These are phyloP conservation scores for Tragulus kanchil DNA, from an alignment of 2,113 vertebrate genomes.

Conservation along the genomic window DNA sequence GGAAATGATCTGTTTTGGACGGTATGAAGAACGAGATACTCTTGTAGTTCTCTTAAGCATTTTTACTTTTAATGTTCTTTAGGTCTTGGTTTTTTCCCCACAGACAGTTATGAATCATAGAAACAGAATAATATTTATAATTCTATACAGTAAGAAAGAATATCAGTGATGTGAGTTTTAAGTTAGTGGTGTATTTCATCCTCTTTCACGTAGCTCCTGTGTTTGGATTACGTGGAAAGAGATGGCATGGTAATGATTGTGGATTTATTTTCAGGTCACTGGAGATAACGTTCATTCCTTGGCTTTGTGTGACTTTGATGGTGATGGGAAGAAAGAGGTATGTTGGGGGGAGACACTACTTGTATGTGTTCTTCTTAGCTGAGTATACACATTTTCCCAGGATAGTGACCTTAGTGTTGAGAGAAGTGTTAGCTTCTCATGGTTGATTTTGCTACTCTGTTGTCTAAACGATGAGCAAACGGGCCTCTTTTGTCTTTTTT, in stretches of 20 bases:
- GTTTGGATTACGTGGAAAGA: neutral
- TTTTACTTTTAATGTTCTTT: constrained; percentile 39
- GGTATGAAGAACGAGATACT: constrained; percentile 85
- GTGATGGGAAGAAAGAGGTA: constrained; percentile 97
- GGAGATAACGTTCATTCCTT: constrained; percentile 97
- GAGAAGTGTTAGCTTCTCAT: neutral
- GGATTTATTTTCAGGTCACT: constrained; percentile 92
- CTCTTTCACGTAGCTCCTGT: neutral
- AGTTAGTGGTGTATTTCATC: neutral
- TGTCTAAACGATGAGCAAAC: neutral
- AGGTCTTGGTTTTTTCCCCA: neutral
- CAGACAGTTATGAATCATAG: neutral
- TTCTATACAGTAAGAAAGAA: constrained; percentile 14
- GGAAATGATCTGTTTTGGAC: constrained; percentile 98
- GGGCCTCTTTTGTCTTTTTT: neutral
- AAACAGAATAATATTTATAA: neutral
- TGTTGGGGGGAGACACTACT: constrained; percentile 32
- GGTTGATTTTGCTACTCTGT: neutral
- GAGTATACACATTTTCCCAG: neutral
- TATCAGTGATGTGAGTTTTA: neutral
- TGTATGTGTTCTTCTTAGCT: neutral
- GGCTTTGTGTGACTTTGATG: constrained; percentile 97
- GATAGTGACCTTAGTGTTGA: neutral
- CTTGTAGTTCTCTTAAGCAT: neutral
- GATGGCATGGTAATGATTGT: neutral